These are phyloP conservation scores for Morphnarchus princeps DNA, from an alignment of 2,113 vertebrate genomes.

Conservation along the genomic window DNA sequence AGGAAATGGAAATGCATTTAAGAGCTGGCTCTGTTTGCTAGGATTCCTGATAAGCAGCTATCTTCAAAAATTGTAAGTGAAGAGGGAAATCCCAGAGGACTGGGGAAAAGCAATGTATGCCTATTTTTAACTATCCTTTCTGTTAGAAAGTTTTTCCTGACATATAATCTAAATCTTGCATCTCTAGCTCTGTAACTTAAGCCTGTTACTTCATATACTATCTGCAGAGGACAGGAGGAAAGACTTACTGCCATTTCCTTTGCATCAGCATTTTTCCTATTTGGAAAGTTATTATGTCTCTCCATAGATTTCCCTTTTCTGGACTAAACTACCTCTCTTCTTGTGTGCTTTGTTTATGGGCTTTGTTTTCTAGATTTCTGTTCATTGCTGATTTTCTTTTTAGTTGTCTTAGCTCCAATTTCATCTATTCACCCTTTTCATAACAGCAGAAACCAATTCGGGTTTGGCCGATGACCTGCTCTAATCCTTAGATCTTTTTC, in stretches of 20 bases:
- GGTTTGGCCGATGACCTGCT: background rate
- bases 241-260: rapidly evolving
- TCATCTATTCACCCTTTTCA: background rate
- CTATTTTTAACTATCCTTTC: background rate
- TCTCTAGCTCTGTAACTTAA: background rate
- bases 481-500: background rate
- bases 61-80: background rate
- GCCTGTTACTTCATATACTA: background rate
- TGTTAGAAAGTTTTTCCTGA: background rate
- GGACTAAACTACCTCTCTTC: background rate
- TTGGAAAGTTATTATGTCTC: background rate
- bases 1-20: background rate
- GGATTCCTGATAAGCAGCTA: background rate
- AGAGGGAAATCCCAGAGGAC: background rate
- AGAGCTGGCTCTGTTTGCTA: background rate
- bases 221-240: background rate
- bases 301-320: background rate
- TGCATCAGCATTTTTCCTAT: background rate
- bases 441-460: background rate
- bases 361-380: background rate
- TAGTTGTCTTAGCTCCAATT: background rate
- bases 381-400: background rate
- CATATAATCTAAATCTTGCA: background rate
- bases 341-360: background rate
- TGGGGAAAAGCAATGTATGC: background rate